A percentile compares a stretch with the other conserved stretches of the same genome.
Evolutionary conservation across 2,113 vertebrate species (phyloP).

Genomic region (Pitta sordida): DNA sequence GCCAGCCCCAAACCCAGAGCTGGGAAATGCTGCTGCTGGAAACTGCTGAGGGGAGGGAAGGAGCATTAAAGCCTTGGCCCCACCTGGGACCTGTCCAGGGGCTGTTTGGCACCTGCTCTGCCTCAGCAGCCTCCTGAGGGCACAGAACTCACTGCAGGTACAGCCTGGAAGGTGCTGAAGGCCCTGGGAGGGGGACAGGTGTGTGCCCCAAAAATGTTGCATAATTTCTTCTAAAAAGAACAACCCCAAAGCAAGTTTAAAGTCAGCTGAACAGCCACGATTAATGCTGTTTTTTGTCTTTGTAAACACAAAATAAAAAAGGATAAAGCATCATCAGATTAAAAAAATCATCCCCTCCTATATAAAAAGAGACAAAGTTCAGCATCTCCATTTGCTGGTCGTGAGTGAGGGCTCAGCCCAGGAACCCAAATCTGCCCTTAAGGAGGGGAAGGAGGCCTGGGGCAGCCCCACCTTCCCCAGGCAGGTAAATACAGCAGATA

Average conservation of each 20-base stretch:
- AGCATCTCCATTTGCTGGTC: neutral
- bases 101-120: slow-evolving; percentile 37
- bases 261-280: neutral
- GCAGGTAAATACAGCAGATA: neutral
- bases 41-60: neutral
- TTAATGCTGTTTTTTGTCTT: neutral
- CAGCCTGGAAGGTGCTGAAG: neutral
- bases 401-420: neutral
- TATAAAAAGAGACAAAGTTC: neutral
- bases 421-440: neutral
- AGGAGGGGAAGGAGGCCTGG: neutral
- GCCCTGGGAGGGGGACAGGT: neutral
- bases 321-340: slow-evolving; percentile 63
- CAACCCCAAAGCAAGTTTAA: slow-evolving; percentile 23
- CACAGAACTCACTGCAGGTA: neutral
- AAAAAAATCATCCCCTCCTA: neutral
- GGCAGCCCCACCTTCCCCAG: neutral
- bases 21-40: neutral
- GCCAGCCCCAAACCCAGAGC: neutral
- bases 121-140: slow-evolving; percentile 11
- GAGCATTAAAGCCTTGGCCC: neutral
- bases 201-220: neutral
- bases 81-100: neutral
- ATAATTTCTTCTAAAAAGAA: slow-evolving; percentile 23
- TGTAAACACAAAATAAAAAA: slow-evolving; percentile 66